Evolutionary conservation across 2,888 invertebrate genomes (phyloP), one percentile per base, ranked within the genome.

Genomic region (Baccha elongata): DNA sequence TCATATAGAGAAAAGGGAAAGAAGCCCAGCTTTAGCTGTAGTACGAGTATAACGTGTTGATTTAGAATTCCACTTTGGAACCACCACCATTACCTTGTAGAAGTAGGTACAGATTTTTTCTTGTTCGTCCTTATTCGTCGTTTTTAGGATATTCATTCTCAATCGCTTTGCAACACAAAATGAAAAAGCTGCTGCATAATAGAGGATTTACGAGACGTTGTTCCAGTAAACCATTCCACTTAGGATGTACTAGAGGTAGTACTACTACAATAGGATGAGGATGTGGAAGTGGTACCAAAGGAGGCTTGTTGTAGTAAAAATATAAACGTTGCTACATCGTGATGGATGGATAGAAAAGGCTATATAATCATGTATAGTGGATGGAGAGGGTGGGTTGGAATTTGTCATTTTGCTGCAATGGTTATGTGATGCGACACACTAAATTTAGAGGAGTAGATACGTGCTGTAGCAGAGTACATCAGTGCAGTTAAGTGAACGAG

Each of bases 1-100:
- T 44, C 21, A 8, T 35, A 13, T 21, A 37, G 37, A 23, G 15
- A 50, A 3, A 19, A 0, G 37, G 10, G 6, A 3, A 37, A 6
- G 13, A 15, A 23, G 4, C 29, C 5, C 29, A 23, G 3, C 23
- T 19, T 55, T 37, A 23, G 37, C 40, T 55, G 2, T 13, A 74
- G 72, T 78, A n/a, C n/a, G n/a, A n/a, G n/a, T n/a, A n/a, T n/a
- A 78, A 83, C 83, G 83, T 83, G 83, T 83, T 83, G 83, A 83
- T 83, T 78, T 83, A 83, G 78, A 83, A 73, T 64, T 62, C 68
- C 78, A 83, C 60, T 76, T 65, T 19, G 62, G 29, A 62, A 21
- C 44, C 55, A 37, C 21, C n/a, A 23, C 0, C 42, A 52, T 42
- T 60, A 75, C 40, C 67, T 60, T 67, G 65, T 50, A 58, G 55